Evolutionary conservation across 2,888 invertebrate species (phyloP), one percentile per base, ranked within the genome.

Genomic region (Choreutis nemorana): DNA sequence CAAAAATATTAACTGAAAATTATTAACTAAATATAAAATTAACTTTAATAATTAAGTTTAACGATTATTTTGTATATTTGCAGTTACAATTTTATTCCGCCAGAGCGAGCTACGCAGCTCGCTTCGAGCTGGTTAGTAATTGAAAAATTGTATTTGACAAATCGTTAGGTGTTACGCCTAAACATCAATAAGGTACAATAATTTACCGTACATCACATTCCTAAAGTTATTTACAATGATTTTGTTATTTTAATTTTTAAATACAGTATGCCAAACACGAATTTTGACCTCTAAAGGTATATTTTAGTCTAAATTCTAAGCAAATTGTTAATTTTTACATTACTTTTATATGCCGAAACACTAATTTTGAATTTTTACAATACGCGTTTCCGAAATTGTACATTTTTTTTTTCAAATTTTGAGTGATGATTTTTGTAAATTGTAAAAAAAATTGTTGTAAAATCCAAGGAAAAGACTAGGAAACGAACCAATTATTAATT

Each of bases 211-310:
- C 73, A 55, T 68, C 67, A 78, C 75, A 57, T 60, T 44, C 55
- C 71, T 73, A 73, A 66, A 36, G 43, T 48, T 75, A 73, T 73
- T 48, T 73, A 73, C 72, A 75, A 50, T 58, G 42, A 39, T 26
- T 30, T 41, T 41, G 35, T 37, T 33, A 33, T 42, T 45, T 47
- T 50, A 57, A 45, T 48, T 48, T 53, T 56, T 58, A 52, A 54
- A 58, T 67, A 68, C 56, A 58, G 51, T 50, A 58, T 55, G 72
- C 72, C 75, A 73, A 77, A 77, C 61, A 58, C 50, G 58, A 70
- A 67, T 75, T 73, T 75, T 61, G 70, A 71, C 72, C 44, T 57
- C 64, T 70, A 72, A 59, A 44, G 48, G 47, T 60, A 55, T 46
- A 41, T 54, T 53, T 58, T 55, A 51, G 44, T 58, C 68, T 70